These are phyloP conservation scores for Zygogramma bicolorata DNA, from an alignment of 2,888 invertebrate genomes.

Conservation along the genomic window DNA sequence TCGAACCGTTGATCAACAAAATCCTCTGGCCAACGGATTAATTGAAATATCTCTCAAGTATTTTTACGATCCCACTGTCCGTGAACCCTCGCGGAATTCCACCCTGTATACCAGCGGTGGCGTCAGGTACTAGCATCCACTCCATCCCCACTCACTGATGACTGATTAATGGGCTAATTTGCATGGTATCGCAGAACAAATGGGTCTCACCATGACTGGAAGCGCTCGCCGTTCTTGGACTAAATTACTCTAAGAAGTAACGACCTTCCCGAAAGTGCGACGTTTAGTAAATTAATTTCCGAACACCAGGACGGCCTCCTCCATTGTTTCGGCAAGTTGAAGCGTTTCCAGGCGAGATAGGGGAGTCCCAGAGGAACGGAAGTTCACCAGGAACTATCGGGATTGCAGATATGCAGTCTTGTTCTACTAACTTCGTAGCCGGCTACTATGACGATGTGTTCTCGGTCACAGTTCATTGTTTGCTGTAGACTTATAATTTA, in stretches of 20 bases:
- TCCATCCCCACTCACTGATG: constrained; percentile 3
- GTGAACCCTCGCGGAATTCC: too few relatives aligned
- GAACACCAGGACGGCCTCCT: constrained; percentile 4
- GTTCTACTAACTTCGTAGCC: too few relatives aligned
- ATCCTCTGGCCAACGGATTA: too few relatives aligned
- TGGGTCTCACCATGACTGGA: background rate
- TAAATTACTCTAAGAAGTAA: background rate
- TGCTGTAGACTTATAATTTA: too few relatives aligned
- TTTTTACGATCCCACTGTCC: too few relatives aligned
- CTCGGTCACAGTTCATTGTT: too few relatives aligned
- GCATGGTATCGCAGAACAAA: constrained; percentile 6
- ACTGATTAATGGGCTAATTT: constrained; percentile 12
- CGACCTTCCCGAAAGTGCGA: constrained; percentile 1
- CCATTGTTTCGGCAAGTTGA: background rate
- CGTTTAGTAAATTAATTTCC: background rate
- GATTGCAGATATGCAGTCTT: too few relatives aligned
- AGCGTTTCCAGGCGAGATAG: background rate
- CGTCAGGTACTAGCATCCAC: background rate
- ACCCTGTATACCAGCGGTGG: background rate
- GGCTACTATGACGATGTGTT: too few relatives aligned
- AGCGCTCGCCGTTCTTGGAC: background rate
- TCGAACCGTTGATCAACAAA: too few relatives aligned
- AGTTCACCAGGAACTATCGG: background rate
- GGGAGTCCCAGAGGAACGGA: background rate
- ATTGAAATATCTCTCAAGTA: too few relatives aligned